Conservation (phyloP, 2,113 vertebrate species). For the Condylura cristata region DNA sequence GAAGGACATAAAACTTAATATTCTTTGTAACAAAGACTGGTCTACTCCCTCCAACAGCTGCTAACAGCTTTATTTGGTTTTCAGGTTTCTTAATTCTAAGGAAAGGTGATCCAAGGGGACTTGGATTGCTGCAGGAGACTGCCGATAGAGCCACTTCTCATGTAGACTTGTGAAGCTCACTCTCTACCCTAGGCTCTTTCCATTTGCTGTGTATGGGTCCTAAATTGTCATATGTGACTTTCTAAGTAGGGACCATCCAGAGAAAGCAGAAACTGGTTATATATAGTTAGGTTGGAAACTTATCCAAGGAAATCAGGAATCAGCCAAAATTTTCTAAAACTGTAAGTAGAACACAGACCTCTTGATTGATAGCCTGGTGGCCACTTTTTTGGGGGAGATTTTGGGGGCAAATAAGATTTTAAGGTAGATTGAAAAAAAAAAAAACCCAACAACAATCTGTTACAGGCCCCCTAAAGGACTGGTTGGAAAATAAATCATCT, state of each 20-base stretch:
- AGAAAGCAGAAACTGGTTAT: not conserved
- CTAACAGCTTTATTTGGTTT: conserved; percentile 1
- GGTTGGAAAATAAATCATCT: not conserved
- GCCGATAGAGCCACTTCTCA: not conserved
- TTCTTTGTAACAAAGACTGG: not conserved
- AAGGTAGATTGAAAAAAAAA: not conserved
- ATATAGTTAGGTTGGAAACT: not conserved
- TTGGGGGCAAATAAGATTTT: no score
- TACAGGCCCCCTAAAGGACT: not conserved
- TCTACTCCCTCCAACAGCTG: not conserved
- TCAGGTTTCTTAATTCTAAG: not conserved
- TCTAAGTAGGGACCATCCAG: not conserved
- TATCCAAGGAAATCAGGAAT: not conserved
- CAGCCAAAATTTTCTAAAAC: conserved; percentile 4
- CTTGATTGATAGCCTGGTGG: not conserved
- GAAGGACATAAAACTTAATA: not conserved
- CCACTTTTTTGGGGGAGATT: not conserved
- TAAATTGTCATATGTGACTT: not conserved
- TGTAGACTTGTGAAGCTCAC: not conserved
- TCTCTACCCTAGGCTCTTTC: not conserved
- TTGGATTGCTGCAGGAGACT: not conserved
- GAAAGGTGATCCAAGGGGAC: not conserved
- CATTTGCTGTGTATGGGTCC: not conserved
- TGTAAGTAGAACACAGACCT: not conserved
- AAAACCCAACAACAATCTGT: not conserved